Base-by-base conservation (phyloP, 1,140 invertebrate species). In the Plectrocnemia conspersa region DNA sequence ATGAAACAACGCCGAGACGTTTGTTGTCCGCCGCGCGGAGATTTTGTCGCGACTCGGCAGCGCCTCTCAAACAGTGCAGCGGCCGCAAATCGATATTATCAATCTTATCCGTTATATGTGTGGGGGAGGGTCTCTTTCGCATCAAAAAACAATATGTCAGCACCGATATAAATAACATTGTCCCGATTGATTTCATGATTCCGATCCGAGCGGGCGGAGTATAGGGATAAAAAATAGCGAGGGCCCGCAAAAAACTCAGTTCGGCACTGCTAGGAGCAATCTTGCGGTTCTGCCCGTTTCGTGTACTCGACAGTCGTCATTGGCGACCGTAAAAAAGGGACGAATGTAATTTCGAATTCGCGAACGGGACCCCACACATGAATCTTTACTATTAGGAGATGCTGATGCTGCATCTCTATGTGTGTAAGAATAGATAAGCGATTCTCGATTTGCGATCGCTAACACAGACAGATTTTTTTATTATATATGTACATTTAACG, bases 101-200 rank as follows among this genome's bases (percentile, higher is more conserved):
- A 29, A 9, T 29, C 7, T 29, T 13, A 13, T n/a, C n/a, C n/a
- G n/a, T n/a, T n/a, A n/a, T n/a, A n/a, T n/a, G n/a, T n/a, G n/a
- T n/a, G n/a, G n/a, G n/a, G n/a, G n/a, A n/a, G n/a, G n/a, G n/a
- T n/a, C n/a, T n/a, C n/a, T 23, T 54, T 47, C 45, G 53, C 33
- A 47, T 48, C 42, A 57, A 61, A 61, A 61, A 61, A 57, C 55
- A 57, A 53, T 61, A 49, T 55, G 59, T 61, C 59, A 61, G 59
- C 59, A 54, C 13, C 36, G 36, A 29, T 52, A 52, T 60, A 60
- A 60, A 60, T 60, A 60, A 56, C 56, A 47, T 25, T 45, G 46
- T 47, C 53, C 41, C 29, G 33, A 59, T 59, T 38, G 56, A 58
- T 58, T 58, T 55, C 53, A 36, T 49, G 21, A 7, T 29, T 29